Evolutionary conservation across 2,113 vertebrate genomes (phyloP), one percentile per base, ranked within the genome.

Genomic region (Ctenodactylus gundi): DNA sequence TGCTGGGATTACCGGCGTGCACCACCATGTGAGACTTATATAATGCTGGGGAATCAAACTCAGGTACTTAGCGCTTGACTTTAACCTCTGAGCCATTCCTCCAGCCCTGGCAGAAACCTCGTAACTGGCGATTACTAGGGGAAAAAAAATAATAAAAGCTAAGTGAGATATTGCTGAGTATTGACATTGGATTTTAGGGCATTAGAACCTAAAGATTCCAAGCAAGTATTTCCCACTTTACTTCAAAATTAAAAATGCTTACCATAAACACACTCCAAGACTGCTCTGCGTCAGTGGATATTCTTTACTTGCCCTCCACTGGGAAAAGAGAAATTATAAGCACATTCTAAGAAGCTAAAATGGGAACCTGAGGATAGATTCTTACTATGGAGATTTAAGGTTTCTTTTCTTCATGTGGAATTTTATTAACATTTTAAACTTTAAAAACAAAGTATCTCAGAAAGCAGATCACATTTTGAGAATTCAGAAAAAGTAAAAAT

Each of bases 401-500:
- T 51, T 75, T 13, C 17, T 77, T 62, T 68, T 36, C 60, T 80
- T 90, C 3, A 44, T 31, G 51, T 73, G n/a, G 11, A 65, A 77
- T 41, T 95, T 89, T 65, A 85, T 78, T 89, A 81, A 81, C 31
- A 93, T 73, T 76, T 75, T 88, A 88, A 46, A 93, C 41, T 90
- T 82, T 90, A 70, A 39, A 88, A 80, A 93, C 8, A 92, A 6
- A 46, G 39, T 81, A 70, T n/a, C 64, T 84, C 58, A 62, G 23
- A 78, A 91, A 96, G n/a, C 29, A 64, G 41, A 31, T 92, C 23
- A 77, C 31, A 77, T 90, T 92, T 73, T 58, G 49, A 85, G 57
- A 81, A 90, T 91, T 88, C 29, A 92, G 25, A 73, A 80, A 95
- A 95, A 96, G 87, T 15, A 68, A 15, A 84, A 81, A 41, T 70